A percentile compares a stretch with the other conserved stretches of the same genome.
These are phyloP conservation scores for Donacobius atricapilla DNA, from an alignment of 2,113 vertebrate species.

Conservation along the genomic window DNA sequence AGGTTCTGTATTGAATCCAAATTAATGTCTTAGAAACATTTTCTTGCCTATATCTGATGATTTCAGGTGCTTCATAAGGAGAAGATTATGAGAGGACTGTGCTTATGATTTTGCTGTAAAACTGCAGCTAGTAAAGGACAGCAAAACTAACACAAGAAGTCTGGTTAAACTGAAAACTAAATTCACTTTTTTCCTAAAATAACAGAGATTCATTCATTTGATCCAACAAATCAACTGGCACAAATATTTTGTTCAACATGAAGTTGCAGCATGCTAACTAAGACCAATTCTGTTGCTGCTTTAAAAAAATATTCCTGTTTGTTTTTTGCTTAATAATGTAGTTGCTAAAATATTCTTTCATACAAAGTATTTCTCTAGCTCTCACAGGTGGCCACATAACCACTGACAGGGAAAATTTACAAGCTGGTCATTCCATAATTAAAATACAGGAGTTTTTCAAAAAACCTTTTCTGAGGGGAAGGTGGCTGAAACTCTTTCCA, in stretches of 20 bases:
- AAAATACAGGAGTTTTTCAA: not conserved
- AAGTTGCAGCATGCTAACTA: not conserved
- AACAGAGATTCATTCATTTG: not conserved
- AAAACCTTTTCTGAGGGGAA: not conserved
- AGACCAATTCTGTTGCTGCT: not conserved
- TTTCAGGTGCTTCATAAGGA: not conserved
- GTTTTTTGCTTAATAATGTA: not conserved
- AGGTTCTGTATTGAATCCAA: not conserved
- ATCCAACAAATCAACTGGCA: not conserved
- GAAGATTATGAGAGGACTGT: not conserved
- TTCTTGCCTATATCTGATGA: not conserved
- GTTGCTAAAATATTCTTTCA: not conserved
- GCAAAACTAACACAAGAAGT: not conserved
- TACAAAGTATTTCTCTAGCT: not conserved
- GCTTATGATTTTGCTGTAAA: not conserved
- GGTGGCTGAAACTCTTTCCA: not conserved
- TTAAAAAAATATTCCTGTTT: not conserved
- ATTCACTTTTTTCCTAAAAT: not conserved
- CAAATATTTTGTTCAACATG: not conserved
- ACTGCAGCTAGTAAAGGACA: not conserved
- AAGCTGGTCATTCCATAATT: not conserved
- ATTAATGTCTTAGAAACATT: not conserved
- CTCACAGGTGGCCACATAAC: not conserved
- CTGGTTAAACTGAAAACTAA: not conserved
- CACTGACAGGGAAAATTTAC: not conserved